Evolutionary conservation across 2,113 vertebrate genomes (phyloP).

Genomic region (Mus pahari): DNA sequence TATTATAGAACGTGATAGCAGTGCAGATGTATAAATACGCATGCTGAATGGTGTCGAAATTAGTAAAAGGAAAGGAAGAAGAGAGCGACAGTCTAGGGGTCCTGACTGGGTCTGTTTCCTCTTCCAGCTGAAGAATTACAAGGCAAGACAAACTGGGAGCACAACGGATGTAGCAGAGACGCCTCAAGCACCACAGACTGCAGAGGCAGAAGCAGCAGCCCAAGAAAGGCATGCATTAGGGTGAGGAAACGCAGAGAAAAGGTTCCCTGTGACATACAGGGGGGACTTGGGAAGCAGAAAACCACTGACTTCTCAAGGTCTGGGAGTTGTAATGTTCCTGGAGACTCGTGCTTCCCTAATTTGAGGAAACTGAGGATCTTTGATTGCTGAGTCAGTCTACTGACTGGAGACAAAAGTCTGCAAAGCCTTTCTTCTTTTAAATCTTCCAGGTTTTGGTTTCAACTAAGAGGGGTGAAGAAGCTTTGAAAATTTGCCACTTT

Average conservation of each 20-base stretch:
- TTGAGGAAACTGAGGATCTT: neutral
- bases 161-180: neutral
- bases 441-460: neutral
- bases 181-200: neutral
- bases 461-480: neutral
- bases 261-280: no score
- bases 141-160: neutral
- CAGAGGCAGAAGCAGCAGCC: no score
- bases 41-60: neutral
- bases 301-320: neutral
- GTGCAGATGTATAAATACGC: neutral
- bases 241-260: neutral
- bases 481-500: neutral
- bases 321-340: neutral
- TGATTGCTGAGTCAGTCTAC: neutral
- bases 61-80: neutral
- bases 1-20: neutral
- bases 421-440: no score
- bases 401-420: neutral
- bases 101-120: neutral
- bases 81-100: neutral
- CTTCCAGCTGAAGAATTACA: neutral
- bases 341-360: neutral
- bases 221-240: neutral
- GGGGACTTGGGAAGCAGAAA: neutral